Base-by-base conservation (phyloP, 2,113 vertebrate genomes). In the Hemiprocne comata region DNA sequence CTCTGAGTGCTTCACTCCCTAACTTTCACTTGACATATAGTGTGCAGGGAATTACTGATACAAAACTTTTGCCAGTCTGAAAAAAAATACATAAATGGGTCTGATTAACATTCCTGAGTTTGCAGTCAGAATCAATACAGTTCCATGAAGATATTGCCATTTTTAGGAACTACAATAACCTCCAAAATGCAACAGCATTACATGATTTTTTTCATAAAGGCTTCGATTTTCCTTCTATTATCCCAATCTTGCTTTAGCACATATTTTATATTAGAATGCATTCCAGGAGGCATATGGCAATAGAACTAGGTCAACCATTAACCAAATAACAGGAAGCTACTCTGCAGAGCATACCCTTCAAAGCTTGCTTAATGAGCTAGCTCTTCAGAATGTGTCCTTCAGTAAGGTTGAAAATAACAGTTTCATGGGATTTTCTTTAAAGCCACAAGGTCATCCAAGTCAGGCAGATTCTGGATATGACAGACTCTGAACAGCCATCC, bases 301-400 rank as follows among this genome's bases (percentile, higher is more conserved):
- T 97, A 97, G 98, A 99, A 99, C 96, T 99, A 99, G 98, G 98
- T 99, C 98, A 99, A 98, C 98, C 98, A 98, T 98, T 98, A 99
- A 98, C 98, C 98, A 98, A 98, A 98, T 98, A 98, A 98, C 98
- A 98, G 95, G 98, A 98, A 97, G 98, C 97, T 97, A 97, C 96
- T 98, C 97, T 97, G 97, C 94, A 93, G 97, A 97, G 97, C 98
- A 98, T 97, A 98, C 97, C 97, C 98, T 98, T 98, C 97, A 98
- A 97, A 98, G 97, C 97, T 97, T 95, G 91, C 97, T 97, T 98
- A 98, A 98, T 97, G 97, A 97, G 97, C 98, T 97, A 97, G 93
- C 97, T 97, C 98, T 97, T 97, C 97, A 97, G 97, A 98, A 94
- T 94, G 88, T 97, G 98, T 98, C 98, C 98, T 98, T 98, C 98